These are phyloP conservation scores for Diploscapter pachys DNA, from an alignment of 1,140 invertebrate species.

Conservation along the genomic window DNA sequence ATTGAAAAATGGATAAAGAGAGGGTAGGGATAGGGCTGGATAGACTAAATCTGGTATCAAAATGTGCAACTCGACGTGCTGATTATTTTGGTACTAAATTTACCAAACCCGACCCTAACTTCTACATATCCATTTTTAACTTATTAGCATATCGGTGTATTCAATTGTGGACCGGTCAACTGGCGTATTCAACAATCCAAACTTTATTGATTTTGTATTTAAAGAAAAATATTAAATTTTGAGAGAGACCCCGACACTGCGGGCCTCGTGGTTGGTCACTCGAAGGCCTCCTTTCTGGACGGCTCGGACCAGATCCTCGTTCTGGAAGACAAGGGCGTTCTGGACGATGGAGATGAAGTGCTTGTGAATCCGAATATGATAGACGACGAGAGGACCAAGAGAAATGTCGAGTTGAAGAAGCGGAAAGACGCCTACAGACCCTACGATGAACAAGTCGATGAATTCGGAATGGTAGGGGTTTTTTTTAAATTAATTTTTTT, in stretches of 20 bases:
- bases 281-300: constrained; percentile 74
- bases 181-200: background rate
- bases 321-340: constrained; percentile 81
- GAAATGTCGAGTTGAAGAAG: constrained; percentile 80
- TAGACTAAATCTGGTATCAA: no score
- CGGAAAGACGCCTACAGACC: constrained; percentile 76
- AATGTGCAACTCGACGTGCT: no score
- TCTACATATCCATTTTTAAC: no score
- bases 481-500: background rate
- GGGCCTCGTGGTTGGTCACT: constrained; percentile 84
- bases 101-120: background rate
- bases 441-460: constrained; percentile 83
- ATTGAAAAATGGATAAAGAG: no score
- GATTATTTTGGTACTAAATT: no score
- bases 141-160: no score
- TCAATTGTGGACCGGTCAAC: no score
- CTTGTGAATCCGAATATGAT: constrained; percentile 92
- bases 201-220: background rate
- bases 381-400: constrained; percentile 85
- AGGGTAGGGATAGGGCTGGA: no score
- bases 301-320: constrained; percentile 83
- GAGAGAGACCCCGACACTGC: constrained; percentile 62
- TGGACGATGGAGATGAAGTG: constrained; percentile 77
- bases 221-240: background rate
- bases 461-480: constrained; percentile 71